phyloP scores from a whole-genome alignment of 2,888 invertebrate species.

The Drosophila pseudotakahashii region DNA sequence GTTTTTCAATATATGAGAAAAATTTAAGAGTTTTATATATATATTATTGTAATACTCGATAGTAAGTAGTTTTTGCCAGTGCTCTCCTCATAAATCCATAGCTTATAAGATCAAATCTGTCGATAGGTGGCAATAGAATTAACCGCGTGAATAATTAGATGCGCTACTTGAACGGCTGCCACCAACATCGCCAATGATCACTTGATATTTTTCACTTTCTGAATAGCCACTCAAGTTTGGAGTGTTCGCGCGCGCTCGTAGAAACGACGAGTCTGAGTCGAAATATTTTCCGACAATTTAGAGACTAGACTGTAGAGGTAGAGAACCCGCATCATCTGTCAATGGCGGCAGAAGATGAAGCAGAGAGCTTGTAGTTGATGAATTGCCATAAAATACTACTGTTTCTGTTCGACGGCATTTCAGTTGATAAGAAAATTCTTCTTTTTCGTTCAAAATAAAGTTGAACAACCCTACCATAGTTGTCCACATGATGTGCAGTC shows the following conservation, averaged over 20 bases:
- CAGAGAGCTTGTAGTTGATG: constrained; percentile 6
- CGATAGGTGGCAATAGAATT: constrained; percentile 41
- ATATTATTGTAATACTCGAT: neutral
- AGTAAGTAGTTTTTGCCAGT: constrained; percentile 7
- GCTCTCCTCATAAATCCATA: constrained; percentile 14
- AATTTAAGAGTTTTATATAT: too few species aligned
- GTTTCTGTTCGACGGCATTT: constrained; percentile 1
- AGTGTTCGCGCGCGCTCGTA: constrained; percentile 30
- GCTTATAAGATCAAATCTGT: constrained; percentile 36
- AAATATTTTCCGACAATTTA: constrained; percentile 30
- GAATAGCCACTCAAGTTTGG: constrained; percentile 52
- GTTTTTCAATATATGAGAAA: neutral
- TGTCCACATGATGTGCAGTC: neutral
- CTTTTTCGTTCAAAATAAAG: neutral
- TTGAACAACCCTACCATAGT: neutral
- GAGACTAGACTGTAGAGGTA: neutral
- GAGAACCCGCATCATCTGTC: neutral
- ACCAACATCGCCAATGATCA: constrained; percentile 54
- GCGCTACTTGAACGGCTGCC: constrained; percentile 48
- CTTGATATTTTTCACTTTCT: constrained; percentile 47
- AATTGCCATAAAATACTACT: constrained; percentile 12
- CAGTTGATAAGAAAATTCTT: neutral
- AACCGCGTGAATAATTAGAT: constrained; percentile 49
- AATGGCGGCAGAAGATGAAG: constrained; percentile 16
- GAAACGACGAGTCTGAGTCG: constrained; percentile 7